phyloP scores from a whole-genome alignment of 2,888 invertebrate genomes.

The Drosophila silvestris region DNA sequence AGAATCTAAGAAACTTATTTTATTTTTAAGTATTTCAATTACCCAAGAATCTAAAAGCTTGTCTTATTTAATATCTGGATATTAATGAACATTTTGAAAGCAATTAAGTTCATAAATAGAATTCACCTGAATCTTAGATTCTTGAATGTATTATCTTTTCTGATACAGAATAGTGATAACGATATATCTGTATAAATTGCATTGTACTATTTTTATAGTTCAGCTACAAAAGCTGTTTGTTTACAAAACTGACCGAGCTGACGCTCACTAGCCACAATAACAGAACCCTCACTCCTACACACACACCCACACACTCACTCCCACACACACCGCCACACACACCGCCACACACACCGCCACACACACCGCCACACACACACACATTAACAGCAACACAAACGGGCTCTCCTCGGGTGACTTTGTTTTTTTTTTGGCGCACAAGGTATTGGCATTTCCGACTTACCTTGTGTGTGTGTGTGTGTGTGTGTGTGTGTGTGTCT shows the following conservation, averaged over 20 bases:
- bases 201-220: slow-evolving; percentile 37
- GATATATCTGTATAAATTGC: slow-evolving; percentile 21
- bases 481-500: slow-evolving; percentile 32
- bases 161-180: neutral
- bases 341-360: neutral
- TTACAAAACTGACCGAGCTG: slow-evolving; percentile 60
- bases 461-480: slow-evolving; percentile 14
- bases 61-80: neutral
- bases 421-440: slow-evolving; percentile 42
- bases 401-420: slow-evolving; percentile 1
- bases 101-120: neutral
- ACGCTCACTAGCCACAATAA: slow-evolving; percentile 2
- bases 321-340: neutral
- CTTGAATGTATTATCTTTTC: neutral
- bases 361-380: neutral
- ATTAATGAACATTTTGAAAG: neutral
- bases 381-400: neutral
- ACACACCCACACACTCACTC: neutral
- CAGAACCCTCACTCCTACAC: slow-evolving; percentile 4
- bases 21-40: neutral
- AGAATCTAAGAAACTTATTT: neutral
- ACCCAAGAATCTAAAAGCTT: neutral
- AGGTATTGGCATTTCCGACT: slow-evolving; percentile 66
- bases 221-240: slow-evolving; percentile 48
- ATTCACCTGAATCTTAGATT: neutral